A percentile compares a stretch with the other conserved stretches of the same genome.
Evolutionary conservation across 1,140 invertebrate species (phyloP).

Genomic region (Heliconius himera): DNA sequence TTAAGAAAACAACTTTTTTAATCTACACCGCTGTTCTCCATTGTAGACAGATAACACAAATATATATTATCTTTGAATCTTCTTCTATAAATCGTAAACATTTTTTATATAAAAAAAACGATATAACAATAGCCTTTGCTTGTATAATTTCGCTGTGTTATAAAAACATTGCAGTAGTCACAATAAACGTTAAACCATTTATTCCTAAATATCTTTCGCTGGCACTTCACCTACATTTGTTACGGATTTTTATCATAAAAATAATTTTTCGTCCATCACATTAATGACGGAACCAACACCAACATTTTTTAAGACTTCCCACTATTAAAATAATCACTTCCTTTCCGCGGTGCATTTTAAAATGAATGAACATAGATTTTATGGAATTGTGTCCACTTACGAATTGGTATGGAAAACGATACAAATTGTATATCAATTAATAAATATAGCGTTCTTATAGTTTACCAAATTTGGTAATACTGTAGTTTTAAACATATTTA

Average conservation of each 20-base stretch:
- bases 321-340: conserved; percentile 77
- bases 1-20: background rate
- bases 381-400: conserved; percentile 38
- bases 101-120: background rate
- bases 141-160: background rate
- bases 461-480: no score
- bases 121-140: conserved; percentile 2
- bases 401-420: background rate
- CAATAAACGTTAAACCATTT: conserved; percentile 22
- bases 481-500: no score
- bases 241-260: conserved; percentile 58
- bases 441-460: background rate
- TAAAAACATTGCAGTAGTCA: background rate
- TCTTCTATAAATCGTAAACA: background rate
- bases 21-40: background rate
- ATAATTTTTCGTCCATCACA: conserved; percentile 67
- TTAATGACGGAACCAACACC: conserved; percentile 66
- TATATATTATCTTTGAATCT: background rate
- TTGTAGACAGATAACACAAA: background rate
- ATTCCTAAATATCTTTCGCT: conserved; percentile 27
- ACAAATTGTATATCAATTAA: background rate
- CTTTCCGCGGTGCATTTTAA: conserved; percentile 58
- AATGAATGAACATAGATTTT: conserved; percentile 54
- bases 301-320: conserved; percentile 65
- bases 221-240: conserved; percentile 44